These are phyloP conservation scores for Andrena praecox DNA, from an alignment of 2,888 invertebrate species.

Conservation along the genomic window DNA sequence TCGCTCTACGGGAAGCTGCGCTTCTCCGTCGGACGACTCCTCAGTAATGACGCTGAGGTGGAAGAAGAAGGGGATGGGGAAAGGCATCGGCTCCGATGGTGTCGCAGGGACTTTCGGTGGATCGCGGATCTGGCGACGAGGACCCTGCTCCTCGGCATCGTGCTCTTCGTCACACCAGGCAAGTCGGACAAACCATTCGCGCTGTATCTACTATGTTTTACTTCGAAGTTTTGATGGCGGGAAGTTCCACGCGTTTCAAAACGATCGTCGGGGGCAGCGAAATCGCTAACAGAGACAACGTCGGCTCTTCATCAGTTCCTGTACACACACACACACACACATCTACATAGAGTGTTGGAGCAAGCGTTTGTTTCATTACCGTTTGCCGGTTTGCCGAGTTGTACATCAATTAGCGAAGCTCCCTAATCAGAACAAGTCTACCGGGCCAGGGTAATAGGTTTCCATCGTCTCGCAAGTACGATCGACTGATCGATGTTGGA, in stretches of 20 bases:
- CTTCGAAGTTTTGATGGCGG: too few species aligned
- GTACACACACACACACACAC: not conserved
- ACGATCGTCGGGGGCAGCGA: not conserved
- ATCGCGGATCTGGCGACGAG: slow-evolving; percentile 81
- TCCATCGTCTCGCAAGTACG: slow-evolving; percentile 62
- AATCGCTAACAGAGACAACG: not conserved
- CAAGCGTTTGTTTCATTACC: slow-evolving; percentile 54
- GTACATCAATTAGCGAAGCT: slow-evolving; percentile 66
- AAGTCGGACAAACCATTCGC: slow-evolving; percentile 1
- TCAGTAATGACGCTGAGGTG: slow-evolving; percentile 44
- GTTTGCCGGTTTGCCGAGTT: slow-evolving; percentile 47
- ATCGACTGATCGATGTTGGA: slow-evolving; percentile 63
- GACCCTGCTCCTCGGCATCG: slow-evolving; percentile 81
- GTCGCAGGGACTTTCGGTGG: slow-evolving; percentile 79
- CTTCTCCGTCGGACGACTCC: slow-evolving; percentile 61
- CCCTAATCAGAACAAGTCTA: slow-evolving; percentile 69
- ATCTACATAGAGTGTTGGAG: not conserved
- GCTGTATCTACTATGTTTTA: too few species aligned
- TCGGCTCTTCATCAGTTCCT: not conserved
- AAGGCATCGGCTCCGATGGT: slow-evolving; percentile 77
- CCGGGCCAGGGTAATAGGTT: slow-evolving; percentile 62
- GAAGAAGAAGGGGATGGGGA: slow-evolving; percentile 70
- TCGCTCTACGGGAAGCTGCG: slow-evolving; percentile 66
- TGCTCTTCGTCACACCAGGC: slow-evolving; percentile 83
- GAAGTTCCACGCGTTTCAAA: not conserved